These are phyloP conservation scores for Paguma larvata DNA, from an alignment of 2,797 vertebrate genomes.

Conservation along the genomic window DNA sequence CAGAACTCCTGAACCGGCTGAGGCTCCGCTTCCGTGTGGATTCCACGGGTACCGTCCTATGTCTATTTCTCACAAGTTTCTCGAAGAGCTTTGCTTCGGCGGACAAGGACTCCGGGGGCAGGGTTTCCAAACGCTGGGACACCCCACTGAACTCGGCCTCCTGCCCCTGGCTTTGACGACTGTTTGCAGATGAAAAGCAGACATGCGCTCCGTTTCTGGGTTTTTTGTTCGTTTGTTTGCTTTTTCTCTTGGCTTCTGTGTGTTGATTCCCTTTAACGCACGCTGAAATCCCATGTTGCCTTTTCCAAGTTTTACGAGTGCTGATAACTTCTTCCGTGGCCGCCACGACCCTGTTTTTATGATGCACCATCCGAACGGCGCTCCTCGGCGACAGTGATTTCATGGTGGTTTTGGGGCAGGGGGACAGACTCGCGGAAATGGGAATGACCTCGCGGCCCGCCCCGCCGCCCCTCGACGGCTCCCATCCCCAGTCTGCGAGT, in stretches of 20 bases:
- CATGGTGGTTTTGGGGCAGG: neutral
- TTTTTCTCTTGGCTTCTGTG: neutral
- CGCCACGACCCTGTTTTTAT: neutral
- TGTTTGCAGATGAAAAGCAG: constrained; percentile 73
- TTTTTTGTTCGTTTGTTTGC: too few relatives aligned
- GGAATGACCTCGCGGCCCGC: neutral
- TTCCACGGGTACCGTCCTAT: neutral
- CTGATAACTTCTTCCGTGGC: neutral
- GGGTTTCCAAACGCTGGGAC: neutral
- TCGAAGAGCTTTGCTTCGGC: neutral
- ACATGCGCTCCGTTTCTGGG: neutral
- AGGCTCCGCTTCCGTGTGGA: neutral
- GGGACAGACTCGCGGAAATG: neutral
- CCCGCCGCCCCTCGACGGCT: constrained; percentile 15
- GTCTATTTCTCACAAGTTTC: neutral
- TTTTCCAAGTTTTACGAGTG: neutral
- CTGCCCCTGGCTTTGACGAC: neutral
- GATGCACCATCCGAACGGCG: fast-evolving
- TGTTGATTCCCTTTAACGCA: constrained; percentile 23
- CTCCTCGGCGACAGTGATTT: neutral
- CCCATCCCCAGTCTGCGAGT: neutral
- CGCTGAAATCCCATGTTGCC: neutral
- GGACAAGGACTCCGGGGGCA: neutral
- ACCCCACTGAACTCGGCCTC: neutral
- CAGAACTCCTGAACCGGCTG: neutral